Conservation (phyloP, 2,113 vertebrate species). For the Crotalus viridis region DNA sequence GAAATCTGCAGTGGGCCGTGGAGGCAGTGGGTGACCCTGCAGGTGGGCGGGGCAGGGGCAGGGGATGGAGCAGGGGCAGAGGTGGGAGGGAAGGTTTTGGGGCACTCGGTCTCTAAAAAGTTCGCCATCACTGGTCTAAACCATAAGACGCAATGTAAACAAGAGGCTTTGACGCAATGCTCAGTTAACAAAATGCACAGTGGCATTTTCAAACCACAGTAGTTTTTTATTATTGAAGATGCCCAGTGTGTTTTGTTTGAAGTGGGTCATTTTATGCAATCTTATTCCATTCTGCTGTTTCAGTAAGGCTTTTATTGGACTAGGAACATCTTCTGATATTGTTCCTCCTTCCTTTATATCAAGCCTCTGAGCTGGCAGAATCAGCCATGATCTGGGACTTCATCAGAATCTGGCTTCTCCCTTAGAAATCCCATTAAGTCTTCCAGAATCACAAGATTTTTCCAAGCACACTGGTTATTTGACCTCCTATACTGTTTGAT, state of each 20-base stretch:
- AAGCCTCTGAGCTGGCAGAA: background rate
- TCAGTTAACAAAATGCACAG: background rate
- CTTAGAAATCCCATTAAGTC: constrained; percentile 7
- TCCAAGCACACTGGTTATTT: background rate
- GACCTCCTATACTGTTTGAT: background rate
- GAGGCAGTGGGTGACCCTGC: too few species aligned
- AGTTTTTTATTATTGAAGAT: background rate
- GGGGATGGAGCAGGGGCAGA: too few species aligned
- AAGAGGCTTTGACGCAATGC: background rate
- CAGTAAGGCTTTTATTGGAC: background rate
- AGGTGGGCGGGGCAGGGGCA: too few species aligned
- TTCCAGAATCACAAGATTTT: background rate
- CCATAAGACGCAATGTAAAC: background rate
- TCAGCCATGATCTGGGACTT: background rate
- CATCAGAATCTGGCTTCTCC: background rate
- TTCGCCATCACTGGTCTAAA: too few species aligned
- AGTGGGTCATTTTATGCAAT: background rate
- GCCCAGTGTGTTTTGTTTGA: background rate
- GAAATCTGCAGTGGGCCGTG: too few species aligned
- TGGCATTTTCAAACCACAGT: background rate
- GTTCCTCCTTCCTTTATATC: background rate
- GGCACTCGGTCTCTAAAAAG: too few species aligned
- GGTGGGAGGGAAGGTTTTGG: too few species aligned
- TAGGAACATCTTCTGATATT: background rate
- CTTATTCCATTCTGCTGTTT: background rate